A percentile compares a stretch with the other conserved stretches of the same genome.
Conservation (phyloP, 2,113 vertebrate genomes). For the Polyodon spathula region DNA sequence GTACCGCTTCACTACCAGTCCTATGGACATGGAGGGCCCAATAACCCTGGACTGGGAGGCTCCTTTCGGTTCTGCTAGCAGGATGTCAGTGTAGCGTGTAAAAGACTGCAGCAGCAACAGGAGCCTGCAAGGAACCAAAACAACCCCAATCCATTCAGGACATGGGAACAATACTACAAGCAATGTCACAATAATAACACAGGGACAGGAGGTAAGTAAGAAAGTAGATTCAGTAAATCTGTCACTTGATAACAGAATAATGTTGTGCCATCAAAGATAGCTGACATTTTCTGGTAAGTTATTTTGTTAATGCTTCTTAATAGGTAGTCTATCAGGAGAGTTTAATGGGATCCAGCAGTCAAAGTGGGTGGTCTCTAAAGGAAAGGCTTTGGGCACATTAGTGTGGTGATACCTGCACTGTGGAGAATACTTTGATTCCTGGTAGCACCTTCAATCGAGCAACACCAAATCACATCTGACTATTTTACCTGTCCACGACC, state of each 20-base stretch:
- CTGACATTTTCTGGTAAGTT: too few species aligned
- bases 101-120: slow-evolving; percentile 85
- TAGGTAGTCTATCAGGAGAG: too few species aligned
- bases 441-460: not conserved
- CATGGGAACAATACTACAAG: not conserved
- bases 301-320: too few species aligned
- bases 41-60: slow-evolving; percentile 19
- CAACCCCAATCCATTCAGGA: not conserved
- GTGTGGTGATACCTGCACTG: not conserved
- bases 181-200: not conserved
- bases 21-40: slow-evolving; percentile 65
- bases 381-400: too few species aligned
- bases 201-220: not conserved
- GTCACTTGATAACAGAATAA: too few species aligned
- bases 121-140: slow-evolving; percentile 48
- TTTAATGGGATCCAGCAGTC: too few species aligned
- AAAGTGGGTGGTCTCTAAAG: too few species aligned
- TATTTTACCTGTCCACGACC: slow-evolving; percentile 78
- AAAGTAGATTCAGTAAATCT: too few species aligned
- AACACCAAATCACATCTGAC: not conserved
- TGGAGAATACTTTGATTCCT: not conserved
- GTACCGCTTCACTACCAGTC: slow-evolving; percentile 67
- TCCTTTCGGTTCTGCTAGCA: slow-evolving; percentile 28
- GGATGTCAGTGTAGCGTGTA: slow-evolving; percentile 49
- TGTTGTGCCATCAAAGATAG: too few species aligned